Evolutionary conservation across 64 coral and sea anemone species (phyloP).

Genomic region (Porites lutea): DNA sequence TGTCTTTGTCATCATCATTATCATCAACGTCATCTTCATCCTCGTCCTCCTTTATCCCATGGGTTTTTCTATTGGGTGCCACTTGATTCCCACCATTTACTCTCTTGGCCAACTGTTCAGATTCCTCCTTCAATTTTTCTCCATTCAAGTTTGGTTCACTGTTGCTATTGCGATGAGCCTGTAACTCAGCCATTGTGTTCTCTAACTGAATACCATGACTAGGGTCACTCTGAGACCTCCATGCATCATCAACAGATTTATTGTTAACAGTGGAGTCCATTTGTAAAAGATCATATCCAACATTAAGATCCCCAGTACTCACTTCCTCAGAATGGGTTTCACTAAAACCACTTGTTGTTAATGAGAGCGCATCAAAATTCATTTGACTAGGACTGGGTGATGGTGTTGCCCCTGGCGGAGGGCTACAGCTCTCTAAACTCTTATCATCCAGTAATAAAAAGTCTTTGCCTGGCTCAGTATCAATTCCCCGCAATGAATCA

Average conservation of each 20-base stretch:
- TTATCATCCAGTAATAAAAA: slow-evolving; percentile 44
- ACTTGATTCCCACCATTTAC: slow-evolving; percentile 54
- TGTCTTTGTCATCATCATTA: slow-evolving; percentile 65
- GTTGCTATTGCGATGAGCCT: slow-evolving; percentile 82
- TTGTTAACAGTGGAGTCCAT: slow-evolving; percentile 26
- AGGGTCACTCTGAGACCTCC: slow-evolving; percentile 92
- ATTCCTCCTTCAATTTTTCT: slow-evolving; percentile 87
- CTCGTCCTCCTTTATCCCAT: not conserved
- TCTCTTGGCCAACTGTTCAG: slow-evolving; percentile 71
- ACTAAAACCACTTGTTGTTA: slow-evolving; percentile 96
- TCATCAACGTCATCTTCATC: slow-evolving; percentile 5
- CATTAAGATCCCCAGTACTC: slow-evolving; percentile 71
- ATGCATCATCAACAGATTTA: slow-evolving; percentile 66
- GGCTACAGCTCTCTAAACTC: slow-evolving; percentile 59
- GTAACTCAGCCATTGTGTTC: slow-evolving; percentile 82
- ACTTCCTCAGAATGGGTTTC: slow-evolving; percentile 70
- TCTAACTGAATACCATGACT: slow-evolving; percentile 66
- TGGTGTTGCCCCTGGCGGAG: slow-evolving; percentile 40
- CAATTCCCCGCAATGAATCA: not conserved
- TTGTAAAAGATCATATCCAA: slow-evolving; percentile 27
- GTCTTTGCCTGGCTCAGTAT: slow-evolving; percentile 42
- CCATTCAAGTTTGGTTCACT: slow-evolving; percentile 81
- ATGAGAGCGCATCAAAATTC: slow-evolving; percentile 79
- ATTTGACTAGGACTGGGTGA: slow-evolving; percentile 79
- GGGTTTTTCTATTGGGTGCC: slow-evolving; percentile 3